Base-by-base conservation (phyloP, 2,113 vertebrate genomes). In the Otus sunia region DNA sequence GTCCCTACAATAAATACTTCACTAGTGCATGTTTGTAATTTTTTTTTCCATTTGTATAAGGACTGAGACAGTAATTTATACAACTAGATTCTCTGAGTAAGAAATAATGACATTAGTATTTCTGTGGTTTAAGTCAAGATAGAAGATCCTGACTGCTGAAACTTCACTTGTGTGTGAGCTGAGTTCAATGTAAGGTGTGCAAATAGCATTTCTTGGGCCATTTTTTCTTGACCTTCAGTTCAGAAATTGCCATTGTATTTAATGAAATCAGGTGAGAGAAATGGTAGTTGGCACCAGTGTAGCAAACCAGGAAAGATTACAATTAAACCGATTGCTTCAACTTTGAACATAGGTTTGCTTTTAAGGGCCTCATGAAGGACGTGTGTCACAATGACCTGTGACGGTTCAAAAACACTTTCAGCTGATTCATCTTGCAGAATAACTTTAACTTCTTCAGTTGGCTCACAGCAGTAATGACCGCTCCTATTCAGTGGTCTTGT, bases 1-100 rank as follows among this genome's bases (percentile, higher is more conserved):
- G 82, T 95, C 52, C 73, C 88, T 69, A 6, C 23, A 86, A 59
- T 94, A 97, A 96, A 94, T 86, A 90, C 34, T 92, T 88, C 66
- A 63, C 77, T 74, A 79, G 77, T 45, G 39, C 22, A 18, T 80
- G 89, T 92, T 89, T 93, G 89, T 86, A 76, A 87, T 81, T 86
- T 91, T 73, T 85, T 80, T 90, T 37, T 66, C 47, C 64, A 86
- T 92, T 90, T 88, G 79, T 94, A 34, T 72, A 95, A 89, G 45
- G 52, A 30, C 27, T 0, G 2, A 87, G 91, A 85, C 88, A 84
- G 72, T 45, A n/a, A 96, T 83, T 94, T 96, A 95, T 77, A 79
- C 69, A 95, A 81, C 16, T 58, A 75, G 34, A 88, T 74, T 87
- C 49, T 67, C 72, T 29, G 36, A 73, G 45, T 39, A 83, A 82